Evolutionary conservation across 2,888 invertebrate species (phyloP), one percentile per base, ranked within the genome.

Genomic region (Lasioglossum morio): DNA sequence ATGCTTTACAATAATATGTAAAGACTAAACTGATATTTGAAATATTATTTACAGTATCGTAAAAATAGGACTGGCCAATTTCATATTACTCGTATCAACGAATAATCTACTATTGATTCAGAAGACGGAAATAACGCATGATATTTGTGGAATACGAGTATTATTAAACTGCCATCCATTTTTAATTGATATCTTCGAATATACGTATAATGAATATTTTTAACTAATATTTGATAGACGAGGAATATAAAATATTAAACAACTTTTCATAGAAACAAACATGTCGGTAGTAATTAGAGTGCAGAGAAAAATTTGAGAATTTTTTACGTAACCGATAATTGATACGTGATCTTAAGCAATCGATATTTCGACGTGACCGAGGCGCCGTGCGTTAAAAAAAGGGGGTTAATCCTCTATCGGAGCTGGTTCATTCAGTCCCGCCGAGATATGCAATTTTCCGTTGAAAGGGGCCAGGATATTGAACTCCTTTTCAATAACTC

Each of bases 401-500:
- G 10, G 19, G 34, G 37, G 75, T 75, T 84, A 69, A 84, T 66
- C 72, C 72, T 53, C 66, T n/a, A 69, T 27, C 57, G 37, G 37
- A 10, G 27, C 30, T 27, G 5, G 53, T 66, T 46, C 73, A 53
- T 77, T 74, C 66, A n/a, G 48, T 16, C 57, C 57, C 16, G 48
- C 23, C 34, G 69, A 46, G 75, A 77, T 78, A 78, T 46, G 74
- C 46, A 81, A 81, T 63, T 81, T 76, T 72, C 80, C n/a, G 30
- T 72, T 76, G 57, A 72, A 77, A 77, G 60, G 40, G 69, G 43
- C n/a, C 72, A 78, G 60, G 60, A 79, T 84, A 86, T 81, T 23
- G 84, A 37, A 75, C 60, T 53, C 30, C 72, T 76, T 81, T 81
- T 81, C 78, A 53, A 81, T 84, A 77, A 74, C 72, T 74, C 57